A percentile compares a stretch with the other conserved stretches of the same genome.
phyloP scores from a whole-genome alignment of 2,888 invertebrate species.

The Lasioglossum vierecki region DNA sequence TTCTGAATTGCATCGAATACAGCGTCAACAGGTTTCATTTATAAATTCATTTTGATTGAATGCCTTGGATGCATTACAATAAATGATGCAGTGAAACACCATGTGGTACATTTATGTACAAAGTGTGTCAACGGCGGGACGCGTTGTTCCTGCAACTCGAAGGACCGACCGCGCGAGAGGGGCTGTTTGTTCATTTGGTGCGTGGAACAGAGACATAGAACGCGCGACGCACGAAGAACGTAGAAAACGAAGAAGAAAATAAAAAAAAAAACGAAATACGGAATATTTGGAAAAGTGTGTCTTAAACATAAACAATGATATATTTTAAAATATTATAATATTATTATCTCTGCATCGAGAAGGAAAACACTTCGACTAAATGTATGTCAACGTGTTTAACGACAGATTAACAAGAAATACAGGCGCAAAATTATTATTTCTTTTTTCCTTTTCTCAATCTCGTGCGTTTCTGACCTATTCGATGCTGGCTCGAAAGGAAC shows the following conservation, averaged over 20 bases:
- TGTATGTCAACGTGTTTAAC: slow-evolving; percentile 56
- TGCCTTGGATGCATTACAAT: slow-evolving; percentile 28
- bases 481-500: slow-evolving; percentile 63
- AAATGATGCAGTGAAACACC: slow-evolving; percentile 15
- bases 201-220: neutral
- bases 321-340: slow-evolving; percentile 63
- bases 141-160: neutral
- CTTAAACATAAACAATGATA: slow-evolving; percentile 61
- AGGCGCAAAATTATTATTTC: slow-evolving; percentile 54
- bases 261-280: slow-evolving; percentile 1
- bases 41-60: slow-evolving; percentile 47
- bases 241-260: slow-evolving; percentile 23
- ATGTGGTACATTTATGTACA: slow-evolving; percentile 4
- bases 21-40: slow-evolving; percentile 34
- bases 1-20: slow-evolving; percentile 9
- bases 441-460: neutral
- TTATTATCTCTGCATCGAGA: slow-evolving; percentile 49
- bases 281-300: slow-evolving; percentile 56
- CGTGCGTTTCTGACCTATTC: slow-evolving; percentile 54
- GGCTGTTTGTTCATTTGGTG: neutral
- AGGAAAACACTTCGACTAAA: slow-evolving; percentile 59
- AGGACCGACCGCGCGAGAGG: neutral
- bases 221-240: neutral
- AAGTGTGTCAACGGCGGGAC: neutral
- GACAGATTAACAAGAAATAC: slow-evolving; percentile 59